phyloP scores from a whole-genome alignment of 2,113 vertebrate genomes.

The Spermophilus dauricus region DNA sequence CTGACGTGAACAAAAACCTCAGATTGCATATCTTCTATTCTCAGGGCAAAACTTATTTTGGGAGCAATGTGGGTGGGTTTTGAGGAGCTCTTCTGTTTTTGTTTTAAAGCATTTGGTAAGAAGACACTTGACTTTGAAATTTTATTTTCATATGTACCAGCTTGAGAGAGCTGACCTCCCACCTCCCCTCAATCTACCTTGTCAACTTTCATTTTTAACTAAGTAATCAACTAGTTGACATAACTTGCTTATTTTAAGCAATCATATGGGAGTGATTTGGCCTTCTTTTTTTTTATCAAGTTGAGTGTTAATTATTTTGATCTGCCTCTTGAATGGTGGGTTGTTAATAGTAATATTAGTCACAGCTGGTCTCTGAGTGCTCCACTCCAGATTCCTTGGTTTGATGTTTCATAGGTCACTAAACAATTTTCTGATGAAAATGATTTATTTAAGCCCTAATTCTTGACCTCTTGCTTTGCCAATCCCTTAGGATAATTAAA shows the following conservation, averaged over 20 bases:
- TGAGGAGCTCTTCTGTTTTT: conserved; percentile 70
- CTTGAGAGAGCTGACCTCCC: conserved; percentile 69
- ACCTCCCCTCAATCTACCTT: conserved; percentile 67
- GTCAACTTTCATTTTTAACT: conserved; percentile 79
- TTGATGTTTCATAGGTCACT: conserved; percentile 69
- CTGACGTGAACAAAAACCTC: conserved; percentile 61
- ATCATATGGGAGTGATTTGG: conserved; percentile 82
- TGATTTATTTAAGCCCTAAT: conserved; percentile 63
- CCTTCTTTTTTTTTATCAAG: conserved; percentile 71
- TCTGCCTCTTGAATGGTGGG: conserved; percentile 74
- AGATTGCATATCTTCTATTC: conserved; percentile 66
- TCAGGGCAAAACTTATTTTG: conserved; percentile 60
- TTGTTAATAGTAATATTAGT: conserved; percentile 78
- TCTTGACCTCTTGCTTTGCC: neutral
- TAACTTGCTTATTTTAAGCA: conserved; percentile 77
- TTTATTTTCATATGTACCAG: conserved; percentile 70
- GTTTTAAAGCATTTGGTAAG: conserved; percentile 77
- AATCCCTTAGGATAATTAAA: conserved; percentile 65
- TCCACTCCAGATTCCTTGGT: conserved; percentile 43
- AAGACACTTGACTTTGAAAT: conserved; percentile 81
- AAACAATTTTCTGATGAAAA: conserved; percentile 75
- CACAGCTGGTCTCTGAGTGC: conserved; percentile 70
- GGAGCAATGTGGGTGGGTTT: conserved; percentile 79
- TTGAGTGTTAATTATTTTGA: conserved; percentile 84
- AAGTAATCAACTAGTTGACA: conserved; percentile 76